Base-by-base conservation (phyloP, 2,797 vertebrate genomes). In the Sardinella longiceps region DNA sequence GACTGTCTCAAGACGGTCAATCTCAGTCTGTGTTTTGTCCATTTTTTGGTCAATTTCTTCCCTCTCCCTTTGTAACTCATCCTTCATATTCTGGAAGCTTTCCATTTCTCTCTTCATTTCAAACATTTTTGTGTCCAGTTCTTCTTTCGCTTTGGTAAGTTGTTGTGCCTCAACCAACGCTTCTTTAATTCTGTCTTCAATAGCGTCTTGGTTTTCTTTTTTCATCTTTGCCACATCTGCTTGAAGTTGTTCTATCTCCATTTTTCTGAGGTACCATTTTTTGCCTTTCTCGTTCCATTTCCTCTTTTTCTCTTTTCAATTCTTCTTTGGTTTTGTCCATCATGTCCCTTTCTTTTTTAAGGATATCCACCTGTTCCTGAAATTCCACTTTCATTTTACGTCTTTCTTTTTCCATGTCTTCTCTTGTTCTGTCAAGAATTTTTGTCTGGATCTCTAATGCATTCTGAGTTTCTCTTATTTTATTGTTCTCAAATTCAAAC, bases 341-440 rank as follows among this genome's bases (percentile, higher is more conserved):
- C 82, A 14, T 50, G 86, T 82, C 10, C 37, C 83, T 28, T 85
- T 74, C 80, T 28, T 6, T 83, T 83, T 83, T 33, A 83, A 66
- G 25, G n/a, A 1, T 23, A 48, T 60, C 25, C 39, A 60, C 48
- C 56, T 63, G 58, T 85, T 53, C 2, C 0, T 84, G 2, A 20
- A 56, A 18, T 43, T 43, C 43, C 43, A 43, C 43, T 43, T 3
- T 43, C 43, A 84, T 10, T 2, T 53, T 39, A 0, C 46, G 51
- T 50, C 39, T 56, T 11, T 80, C 28, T 15, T 82, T 80, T 5
- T 23, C 28, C 25, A 82, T 2, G 45, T 88, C 84, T 63, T 11
- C 46, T 46, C 51, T 88, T 20, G 74, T 48, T 33, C 84, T 80
- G 30, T 88, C 74, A 37, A 88, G 81, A 82, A 25, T 33, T 20